phyloP scores from a whole-genome alignment of 2,888 invertebrate species.

The Frankliniella fusca region DNA sequence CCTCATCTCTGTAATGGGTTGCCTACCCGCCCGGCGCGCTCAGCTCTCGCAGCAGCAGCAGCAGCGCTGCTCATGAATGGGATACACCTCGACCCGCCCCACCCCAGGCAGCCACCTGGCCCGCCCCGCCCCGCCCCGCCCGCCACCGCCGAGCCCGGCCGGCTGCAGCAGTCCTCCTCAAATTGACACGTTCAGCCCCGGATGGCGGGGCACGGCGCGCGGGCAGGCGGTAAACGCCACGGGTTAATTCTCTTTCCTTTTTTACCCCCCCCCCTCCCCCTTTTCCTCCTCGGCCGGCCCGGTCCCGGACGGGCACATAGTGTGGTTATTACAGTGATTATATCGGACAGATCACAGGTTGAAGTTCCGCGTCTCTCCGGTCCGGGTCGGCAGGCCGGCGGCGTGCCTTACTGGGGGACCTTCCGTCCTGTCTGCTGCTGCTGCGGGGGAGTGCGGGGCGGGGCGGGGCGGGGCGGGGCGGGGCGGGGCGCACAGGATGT shows the following conservation, averaged over 20 bases:
- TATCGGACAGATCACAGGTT: slow-evolving; percentile 15
- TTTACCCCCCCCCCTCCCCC: not conserved
- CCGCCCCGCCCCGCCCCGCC: no score
- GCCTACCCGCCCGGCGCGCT: no score
- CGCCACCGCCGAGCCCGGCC: no score
- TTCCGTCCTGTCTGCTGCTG: no score
- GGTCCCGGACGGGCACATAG: not conserved
- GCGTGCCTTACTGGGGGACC: no score
- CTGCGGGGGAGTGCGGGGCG: not conserved
- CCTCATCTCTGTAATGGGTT: no score
- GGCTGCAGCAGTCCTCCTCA: not conserved
- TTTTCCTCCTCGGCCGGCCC: not conserved
- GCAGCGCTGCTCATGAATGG: not conserved
- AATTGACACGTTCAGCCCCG: slow-evolving; percentile 8
- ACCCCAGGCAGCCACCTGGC: no score
- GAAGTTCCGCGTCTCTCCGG: not conserved
- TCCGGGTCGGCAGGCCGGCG: no score
- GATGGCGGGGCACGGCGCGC: no score
- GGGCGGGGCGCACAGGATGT: not conserved
- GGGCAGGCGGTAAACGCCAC: not conserved
- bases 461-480: not conserved
- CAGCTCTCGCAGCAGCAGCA: not conserved
- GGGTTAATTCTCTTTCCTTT: not conserved
- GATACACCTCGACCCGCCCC: not conserved
- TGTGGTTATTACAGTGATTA: not conserved